Evolutionary conservation across 1,140 invertebrate species (phyloP).

Genomic region (Hypothenemus hampei): DNA sequence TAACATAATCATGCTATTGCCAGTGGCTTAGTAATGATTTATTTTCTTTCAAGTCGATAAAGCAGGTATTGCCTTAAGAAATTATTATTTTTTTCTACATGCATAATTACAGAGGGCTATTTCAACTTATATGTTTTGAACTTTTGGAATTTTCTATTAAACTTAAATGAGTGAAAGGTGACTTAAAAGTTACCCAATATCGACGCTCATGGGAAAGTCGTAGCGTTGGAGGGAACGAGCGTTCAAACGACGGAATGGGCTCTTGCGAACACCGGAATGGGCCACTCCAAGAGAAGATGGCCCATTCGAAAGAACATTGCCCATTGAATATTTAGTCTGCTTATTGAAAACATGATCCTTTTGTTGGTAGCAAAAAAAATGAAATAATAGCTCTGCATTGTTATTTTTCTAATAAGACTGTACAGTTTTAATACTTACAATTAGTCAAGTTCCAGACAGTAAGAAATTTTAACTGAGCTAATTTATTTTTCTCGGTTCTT

Average conservation of each 20-base stretch:
- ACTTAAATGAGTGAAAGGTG: conserved; percentile 34
- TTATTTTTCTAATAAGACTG: no score
- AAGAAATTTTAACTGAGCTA: no score
- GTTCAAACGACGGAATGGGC: conserved; percentile 34
- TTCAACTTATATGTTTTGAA: conserved; percentile 12
- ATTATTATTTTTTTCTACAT: no score
- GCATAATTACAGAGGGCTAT: no score
- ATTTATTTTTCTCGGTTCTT: no score
- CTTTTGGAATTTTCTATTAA: conserved; percentile 29
- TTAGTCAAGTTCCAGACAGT: no score
- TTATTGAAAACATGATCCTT: conserved; percentile 38
- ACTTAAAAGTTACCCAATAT: conserved; percentile 7
- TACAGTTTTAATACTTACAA: no score
- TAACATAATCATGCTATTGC: conserved; percentile 38
- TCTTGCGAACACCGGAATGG: conserved; percentile 38
- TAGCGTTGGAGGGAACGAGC: conserved; percentile 31
- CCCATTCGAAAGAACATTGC: conserved; percentile 35
- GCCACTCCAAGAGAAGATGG: conserved; percentile 35
- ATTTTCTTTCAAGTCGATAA: no score
- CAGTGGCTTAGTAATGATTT: no score
- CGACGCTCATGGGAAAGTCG: conserved; percentile 29
- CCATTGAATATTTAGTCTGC: conserved; percentile 42
- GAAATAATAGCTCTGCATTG: no score
- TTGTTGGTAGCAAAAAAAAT: neutral
- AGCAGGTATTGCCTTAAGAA: no score